Conservation (phyloP, 2,888 invertebrate genomes). For the Dascillus cervinus region DNA sequence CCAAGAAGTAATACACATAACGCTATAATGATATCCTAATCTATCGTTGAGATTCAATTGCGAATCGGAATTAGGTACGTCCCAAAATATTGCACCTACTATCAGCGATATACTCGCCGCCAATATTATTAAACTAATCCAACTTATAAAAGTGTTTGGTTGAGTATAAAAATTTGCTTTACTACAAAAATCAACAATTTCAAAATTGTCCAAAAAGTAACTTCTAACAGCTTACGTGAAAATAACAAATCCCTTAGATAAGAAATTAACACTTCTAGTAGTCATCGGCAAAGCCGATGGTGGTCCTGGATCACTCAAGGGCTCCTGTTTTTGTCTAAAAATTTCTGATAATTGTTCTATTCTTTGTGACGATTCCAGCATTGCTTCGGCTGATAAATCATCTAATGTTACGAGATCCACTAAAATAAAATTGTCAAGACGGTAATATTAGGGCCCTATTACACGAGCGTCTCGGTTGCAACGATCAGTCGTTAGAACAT, state of each 20-base stretch:
- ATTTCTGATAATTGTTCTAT: slow-evolving; percentile 85
- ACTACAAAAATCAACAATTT: slow-evolving; percentile 30
- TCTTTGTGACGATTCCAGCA: slow-evolving; percentile 89
- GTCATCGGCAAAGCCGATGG: slow-evolving; percentile 67
- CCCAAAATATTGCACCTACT: slow-evolving; percentile 85
- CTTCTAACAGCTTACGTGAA: slow-evolving; percentile 47
- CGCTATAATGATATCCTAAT: slow-evolving; percentile 79
- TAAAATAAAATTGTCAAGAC: slow-evolving; percentile 45
- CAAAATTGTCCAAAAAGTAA: neutral
- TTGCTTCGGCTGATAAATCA: slow-evolving; percentile 87
- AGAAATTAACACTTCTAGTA: slow-evolving; percentile 55
- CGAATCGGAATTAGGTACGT: slow-evolving; percentile 69
- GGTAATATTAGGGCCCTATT: neutral
- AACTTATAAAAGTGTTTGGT: slow-evolving; percentile 72
- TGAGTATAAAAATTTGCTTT: slow-evolving; percentile 73
- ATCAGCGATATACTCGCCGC: slow-evolving; percentile 76
- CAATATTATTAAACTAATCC: slow-evolving; percentile 69
- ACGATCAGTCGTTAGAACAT: neutral
- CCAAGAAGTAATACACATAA: slow-evolving; percentile 71
- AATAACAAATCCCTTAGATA: slow-evolving; percentile 64
- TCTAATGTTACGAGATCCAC: slow-evolving; percentile 92
- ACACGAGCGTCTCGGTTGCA: neutral
- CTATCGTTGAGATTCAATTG: slow-evolving; percentile 69
- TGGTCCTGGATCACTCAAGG: slow-evolving; percentile 64
- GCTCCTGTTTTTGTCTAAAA: slow-evolving; percentile 60